Conservation (phyloP, 2,113 vertebrate genomes). For the Nothobranchius kuhntae region DNA sequence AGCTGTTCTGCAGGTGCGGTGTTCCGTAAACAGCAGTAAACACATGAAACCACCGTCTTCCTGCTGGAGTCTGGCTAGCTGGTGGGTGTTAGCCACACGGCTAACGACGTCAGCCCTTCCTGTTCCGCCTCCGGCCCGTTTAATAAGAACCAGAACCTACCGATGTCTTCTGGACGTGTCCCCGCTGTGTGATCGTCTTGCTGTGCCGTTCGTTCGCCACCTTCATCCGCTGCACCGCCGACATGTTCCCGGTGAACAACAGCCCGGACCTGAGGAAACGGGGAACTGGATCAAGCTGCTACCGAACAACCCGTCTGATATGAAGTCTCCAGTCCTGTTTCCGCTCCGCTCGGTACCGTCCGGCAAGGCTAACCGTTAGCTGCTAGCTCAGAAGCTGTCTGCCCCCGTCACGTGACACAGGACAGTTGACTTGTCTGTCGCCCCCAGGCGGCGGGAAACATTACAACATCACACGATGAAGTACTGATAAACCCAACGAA, state of each 20-base stretch:
- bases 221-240: constrained; percentile 84
- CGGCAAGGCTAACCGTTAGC: constrained; percentile 3
- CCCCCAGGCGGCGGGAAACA: constrained; percentile 26
- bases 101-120: too few species aligned
- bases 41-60: too few species aligned
- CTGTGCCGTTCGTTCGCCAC: constrained; percentile 85
- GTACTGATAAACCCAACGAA: too few species aligned
- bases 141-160: constrained; percentile 32
- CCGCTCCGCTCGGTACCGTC: not conserved
- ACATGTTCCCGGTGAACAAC: constrained; percentile 66
- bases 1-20: too few species aligned
- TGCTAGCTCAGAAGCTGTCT: constrained; percentile 3
- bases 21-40: too few species aligned
- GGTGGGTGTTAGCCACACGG: too few species aligned
- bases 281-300: not conserved
- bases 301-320: not conserved
- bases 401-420: constrained; percentile 60
- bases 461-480: too few species aligned
- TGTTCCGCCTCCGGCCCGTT: too few species aligned
- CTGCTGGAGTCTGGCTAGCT: too few species aligned
- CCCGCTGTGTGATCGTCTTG: constrained; percentile 83
- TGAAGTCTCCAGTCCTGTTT: not conserved
- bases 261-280: constrained; percentile 11
- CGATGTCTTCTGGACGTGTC: constrained; percentile 82
- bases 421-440: not conserved